Evolutionary conservation across 2,888 invertebrate species (phyloP).

Genomic region (Gandaritis pyraliata): DNA sequence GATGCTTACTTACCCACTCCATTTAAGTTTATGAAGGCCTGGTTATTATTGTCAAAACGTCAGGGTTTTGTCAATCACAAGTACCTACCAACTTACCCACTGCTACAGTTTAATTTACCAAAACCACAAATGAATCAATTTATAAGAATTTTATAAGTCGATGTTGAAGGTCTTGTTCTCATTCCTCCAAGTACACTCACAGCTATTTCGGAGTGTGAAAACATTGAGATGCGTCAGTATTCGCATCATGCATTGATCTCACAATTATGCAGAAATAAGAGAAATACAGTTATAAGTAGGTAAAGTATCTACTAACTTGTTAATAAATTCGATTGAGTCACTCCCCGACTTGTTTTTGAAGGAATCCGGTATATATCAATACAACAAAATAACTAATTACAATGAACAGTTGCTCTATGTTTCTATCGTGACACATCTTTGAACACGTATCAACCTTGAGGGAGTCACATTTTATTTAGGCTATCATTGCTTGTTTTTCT

Average conservation of each 20-base stretch:
- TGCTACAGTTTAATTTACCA: background rate
- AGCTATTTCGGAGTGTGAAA: slow-evolving; percentile 28
- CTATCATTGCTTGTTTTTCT: slow-evolving; percentile 11
- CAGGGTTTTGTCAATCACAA: too few species aligned
- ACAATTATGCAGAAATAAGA: slow-evolving; percentile 22
- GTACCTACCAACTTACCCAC: too few species aligned
- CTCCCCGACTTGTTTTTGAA: background rate
- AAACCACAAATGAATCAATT: slow-evolving; percentile 4
- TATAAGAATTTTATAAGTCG: background rate
- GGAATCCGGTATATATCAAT: background rate
- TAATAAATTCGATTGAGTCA: slow-evolving; percentile 13
- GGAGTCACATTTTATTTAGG: slow-evolving; percentile 18
- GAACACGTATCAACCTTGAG: slow-evolving; percentile 15
- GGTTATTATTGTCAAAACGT: too few species aligned
- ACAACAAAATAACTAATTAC: background rate
- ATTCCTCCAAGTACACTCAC: slow-evolving; percentile 14
- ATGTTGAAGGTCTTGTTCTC: slow-evolving; percentile 19
- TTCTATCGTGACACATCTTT: slow-evolving; percentile 1
- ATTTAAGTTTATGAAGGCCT: too few species aligned
- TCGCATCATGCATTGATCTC: slow-evolving; percentile 19
- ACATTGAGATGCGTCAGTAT: slow-evolving; percentile 23
- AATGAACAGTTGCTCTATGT: background rate
- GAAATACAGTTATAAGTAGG: slow-evolving; percentile 3
- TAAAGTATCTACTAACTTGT: slow-evolving; percentile 3
- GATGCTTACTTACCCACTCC: too few species aligned